Percentiles rank a stretch among this genome's conserved stretches.
phyloP scores from a whole-genome alignment of 2,888 invertebrate species.

The Frankliniella fusca region DNA sequence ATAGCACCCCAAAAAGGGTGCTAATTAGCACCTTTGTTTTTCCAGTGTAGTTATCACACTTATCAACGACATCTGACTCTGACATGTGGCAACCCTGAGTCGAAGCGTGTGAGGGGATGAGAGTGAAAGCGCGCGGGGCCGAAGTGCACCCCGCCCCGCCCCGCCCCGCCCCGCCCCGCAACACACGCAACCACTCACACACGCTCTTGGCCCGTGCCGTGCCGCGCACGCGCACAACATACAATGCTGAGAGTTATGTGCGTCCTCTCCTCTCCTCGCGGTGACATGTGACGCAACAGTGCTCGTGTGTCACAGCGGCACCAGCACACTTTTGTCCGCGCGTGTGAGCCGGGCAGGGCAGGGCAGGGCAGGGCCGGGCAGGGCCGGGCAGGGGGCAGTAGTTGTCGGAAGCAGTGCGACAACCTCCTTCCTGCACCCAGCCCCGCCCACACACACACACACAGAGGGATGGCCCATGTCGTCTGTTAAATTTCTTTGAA shows the following conservation, averaged over 20 bases:
- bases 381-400: not conserved
- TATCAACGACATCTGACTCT: too few species aligned
- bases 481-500: not conserved
- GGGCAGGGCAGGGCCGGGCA: not conserved
- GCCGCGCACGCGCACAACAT: not conserved
- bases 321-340: not conserved
- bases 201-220: not conserved
- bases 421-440: too few species aligned
- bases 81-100: too few species aligned
- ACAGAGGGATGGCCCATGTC: too few species aligned
- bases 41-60: too few species aligned
- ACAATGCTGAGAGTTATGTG: conserved; percentile 15
- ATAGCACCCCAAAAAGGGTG: too few species aligned
- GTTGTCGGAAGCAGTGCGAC: too few species aligned
- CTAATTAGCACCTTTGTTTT: too few species aligned
- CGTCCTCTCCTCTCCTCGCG: not conserved
- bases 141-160: not conserved
- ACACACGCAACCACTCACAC: not conserved
- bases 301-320: not conserved
- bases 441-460: too few species aligned
- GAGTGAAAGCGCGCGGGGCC: not conserved
- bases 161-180: too few species aligned
- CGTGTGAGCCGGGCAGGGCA: not conserved
- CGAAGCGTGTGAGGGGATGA: not conserved
- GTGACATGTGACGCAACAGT: conserved; percentile 18